Percentiles rank a stretch among this genome's conserved stretches.
These are phyloP conservation scores for Crocidura indochinensis DNA, from an alignment of 2,797 vertebrate genomes.

Conservation along the genomic window DNA sequence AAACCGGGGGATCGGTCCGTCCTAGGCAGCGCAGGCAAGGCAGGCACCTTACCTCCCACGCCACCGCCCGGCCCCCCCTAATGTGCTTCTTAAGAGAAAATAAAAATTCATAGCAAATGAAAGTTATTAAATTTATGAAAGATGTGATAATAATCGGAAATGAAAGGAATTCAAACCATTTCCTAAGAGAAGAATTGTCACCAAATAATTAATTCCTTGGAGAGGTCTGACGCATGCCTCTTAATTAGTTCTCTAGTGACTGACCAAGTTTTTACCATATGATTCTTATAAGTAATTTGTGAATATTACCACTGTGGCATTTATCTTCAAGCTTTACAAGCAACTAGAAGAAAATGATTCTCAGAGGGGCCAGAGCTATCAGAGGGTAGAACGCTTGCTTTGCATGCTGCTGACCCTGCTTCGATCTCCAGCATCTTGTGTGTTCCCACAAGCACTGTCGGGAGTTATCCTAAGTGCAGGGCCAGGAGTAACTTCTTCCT, in stretches of 20 bases:
- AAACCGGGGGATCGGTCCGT: too few species aligned
- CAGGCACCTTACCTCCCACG: too few species aligned
- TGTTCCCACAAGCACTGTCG: too few species aligned
- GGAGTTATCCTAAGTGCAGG: too few species aligned
- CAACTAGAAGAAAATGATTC: slow-evolving; percentile 12
- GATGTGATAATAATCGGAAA: slow-evolving; percentile 38
- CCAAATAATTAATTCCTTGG: slow-evolving; percentile 75
- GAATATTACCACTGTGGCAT: slow-evolving; percentile 22
- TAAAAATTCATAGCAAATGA: too few species aligned
- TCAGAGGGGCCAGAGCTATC: neutral
- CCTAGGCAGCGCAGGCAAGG: too few species aligned
- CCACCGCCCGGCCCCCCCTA: too few species aligned
- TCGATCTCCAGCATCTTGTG: too few species aligned
- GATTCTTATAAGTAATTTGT: slow-evolving; percentile 65
- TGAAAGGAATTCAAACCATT: slow-evolving; percentile 61
- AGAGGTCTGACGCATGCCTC: slow-evolving; percentile 58
- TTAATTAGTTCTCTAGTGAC: slow-evolving; percentile 74
- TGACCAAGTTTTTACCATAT: slow-evolving; percentile 40
- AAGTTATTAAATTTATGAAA: neutral
- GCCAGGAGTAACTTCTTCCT: too few species aligned
- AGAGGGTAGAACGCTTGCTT: too few species aligned
- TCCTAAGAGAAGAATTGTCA: slow-evolving; percentile 38
- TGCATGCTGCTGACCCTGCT: too few species aligned
- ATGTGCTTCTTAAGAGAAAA: too few species aligned
- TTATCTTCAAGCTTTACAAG: slow-evolving; percentile 60